These are phyloP conservation scores for Acronicta leporina DNA, from an alignment of 2,888 invertebrate genomes.

Conservation along the genomic window DNA sequence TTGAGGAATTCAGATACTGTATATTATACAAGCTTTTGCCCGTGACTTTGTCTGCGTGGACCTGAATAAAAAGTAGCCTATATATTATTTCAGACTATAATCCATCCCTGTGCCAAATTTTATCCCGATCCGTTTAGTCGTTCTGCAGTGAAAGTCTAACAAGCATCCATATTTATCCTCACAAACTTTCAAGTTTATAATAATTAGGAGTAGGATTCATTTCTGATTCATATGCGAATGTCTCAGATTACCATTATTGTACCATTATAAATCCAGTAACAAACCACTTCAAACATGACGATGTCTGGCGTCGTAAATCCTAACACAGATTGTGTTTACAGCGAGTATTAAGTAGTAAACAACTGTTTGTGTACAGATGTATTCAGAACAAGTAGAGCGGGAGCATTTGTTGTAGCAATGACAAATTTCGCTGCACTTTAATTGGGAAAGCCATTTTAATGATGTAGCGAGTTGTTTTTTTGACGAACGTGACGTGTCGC, in stretches of 20 bases:
- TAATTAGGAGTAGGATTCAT: too few relatives aligned
- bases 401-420: neutral
- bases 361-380: neutral
- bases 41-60: too few relatives aligned
- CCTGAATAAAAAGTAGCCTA: too few relatives aligned
- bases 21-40: too few relatives aligned
- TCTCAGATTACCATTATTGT: too few relatives aligned
- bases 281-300: neutral
- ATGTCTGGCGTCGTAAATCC: neutral
- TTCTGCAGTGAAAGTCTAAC: too few relatives aligned
- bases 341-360: neutral
- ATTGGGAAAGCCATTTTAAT: slow-evolving; percentile 10
- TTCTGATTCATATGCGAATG: neutral
- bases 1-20: too few relatives aligned
- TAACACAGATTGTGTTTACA: slow-evolving; percentile 1
- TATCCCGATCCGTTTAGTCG: too few relatives aligned
- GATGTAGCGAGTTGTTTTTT: neutral
- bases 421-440: slow-evolving; percentile 7
- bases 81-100: too few relatives aligned
- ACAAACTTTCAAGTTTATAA: too few relatives aligned
- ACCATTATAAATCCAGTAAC: neutral
- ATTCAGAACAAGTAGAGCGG: slow-evolving; percentile 14
- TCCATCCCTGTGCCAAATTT: too few relatives aligned
- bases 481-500: neutral
- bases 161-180: too few relatives aligned